Percentiles rank a stretch among this genome's conserved stretches.
These are phyloP conservation scores for Oscheius sp. DNA, from an alignment of 1,140 invertebrate species.

Conservation along the genomic window DNA sequence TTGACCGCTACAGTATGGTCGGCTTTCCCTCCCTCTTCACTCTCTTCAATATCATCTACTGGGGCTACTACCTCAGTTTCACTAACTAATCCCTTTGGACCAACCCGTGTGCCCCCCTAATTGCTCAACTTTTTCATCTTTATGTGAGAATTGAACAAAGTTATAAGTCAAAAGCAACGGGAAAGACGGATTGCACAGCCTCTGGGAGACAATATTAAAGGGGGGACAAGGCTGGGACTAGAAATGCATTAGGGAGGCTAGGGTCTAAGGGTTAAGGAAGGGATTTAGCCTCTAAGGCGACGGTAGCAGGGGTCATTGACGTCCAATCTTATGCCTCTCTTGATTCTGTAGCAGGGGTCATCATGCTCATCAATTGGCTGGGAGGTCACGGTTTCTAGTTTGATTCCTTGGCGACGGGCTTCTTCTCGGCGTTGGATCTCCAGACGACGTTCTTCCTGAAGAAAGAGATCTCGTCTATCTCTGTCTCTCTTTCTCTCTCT, in stretches of 20 bases:
- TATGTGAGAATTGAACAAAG: no score
- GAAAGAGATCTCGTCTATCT: no score
- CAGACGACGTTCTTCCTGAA: conserved; percentile 4
- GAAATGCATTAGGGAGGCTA: no score
- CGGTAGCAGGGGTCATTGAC: not conserved
- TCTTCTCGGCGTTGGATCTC: conserved; percentile 1
- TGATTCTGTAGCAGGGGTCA: conserved; percentile 10
- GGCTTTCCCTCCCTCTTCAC: conserved; percentile 48
- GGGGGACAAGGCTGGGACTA: no score
- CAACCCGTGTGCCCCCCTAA: no score
- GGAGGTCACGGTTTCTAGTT: not conserved
- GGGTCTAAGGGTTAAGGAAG: no score
- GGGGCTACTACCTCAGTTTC: conserved; percentile 47
- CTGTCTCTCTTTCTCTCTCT: not conserved
- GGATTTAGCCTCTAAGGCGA: not conserved
- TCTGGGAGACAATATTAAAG: no score
- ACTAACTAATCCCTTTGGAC: not conserved
- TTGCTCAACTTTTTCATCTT: no score
- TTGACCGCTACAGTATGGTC: conserved; percentile 46
- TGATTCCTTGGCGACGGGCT: not conserved
- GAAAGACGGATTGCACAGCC: no score
- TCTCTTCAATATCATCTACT: conserved; percentile 52
- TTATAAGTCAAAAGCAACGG: no score
- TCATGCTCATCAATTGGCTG: not conserved
- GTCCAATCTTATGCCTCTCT: not conserved